phyloP scores from a whole-genome alignment of 2,888 invertebrate species.

The Eupithecia abbreviata region DNA sequence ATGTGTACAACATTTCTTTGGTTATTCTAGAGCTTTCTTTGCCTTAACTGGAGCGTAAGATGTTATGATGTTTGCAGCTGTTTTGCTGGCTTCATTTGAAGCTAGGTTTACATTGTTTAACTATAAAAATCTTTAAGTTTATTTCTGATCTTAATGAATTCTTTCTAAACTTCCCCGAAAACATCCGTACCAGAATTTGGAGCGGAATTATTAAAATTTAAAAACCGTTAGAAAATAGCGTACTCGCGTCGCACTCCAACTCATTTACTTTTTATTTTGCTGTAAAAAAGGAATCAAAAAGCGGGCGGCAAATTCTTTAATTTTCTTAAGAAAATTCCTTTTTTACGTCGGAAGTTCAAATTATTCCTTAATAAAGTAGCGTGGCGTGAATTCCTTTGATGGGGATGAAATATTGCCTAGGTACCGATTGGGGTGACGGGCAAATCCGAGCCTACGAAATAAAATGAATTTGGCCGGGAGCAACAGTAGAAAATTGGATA shows the following conservation, averaged over 20 bases:
- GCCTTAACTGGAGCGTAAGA: constrained; percentile 17
- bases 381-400: constrained; percentile 74
- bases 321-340: constrained; percentile 73
- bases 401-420: constrained; percentile 78
- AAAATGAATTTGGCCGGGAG: constrained; percentile 80
- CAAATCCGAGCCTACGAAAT: constrained; percentile 78
- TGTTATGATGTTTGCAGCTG: constrained; percentile 8
- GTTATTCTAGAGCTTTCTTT: neutral
- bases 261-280: constrained; percentile 66
- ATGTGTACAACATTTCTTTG: neutral
- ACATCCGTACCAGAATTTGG: constrained; percentile 48
- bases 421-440: constrained; percentile 64
- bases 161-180: constrained; percentile 55
- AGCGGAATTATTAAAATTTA: constrained; percentile 60
- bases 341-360: constrained; percentile 64
- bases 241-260: constrained; percentile 56
- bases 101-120: neutral
- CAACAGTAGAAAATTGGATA: constrained; percentile 85
- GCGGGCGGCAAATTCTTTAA: constrained; percentile 69
- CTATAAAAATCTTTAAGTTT: constrained; percentile 29
- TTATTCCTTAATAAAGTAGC: constrained; percentile 77
- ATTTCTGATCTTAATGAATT: constrained; percentile 51
- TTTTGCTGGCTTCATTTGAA: constrained; percentile 42
- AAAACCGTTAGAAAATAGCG: constrained; percentile 45
- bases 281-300: constrained; percentile 66